These are phyloP conservation scores for Apostichopus leukothele DNA, from an alignment of 53 echinoderm and acorn worm species.

Conservation along the genomic window DNA sequence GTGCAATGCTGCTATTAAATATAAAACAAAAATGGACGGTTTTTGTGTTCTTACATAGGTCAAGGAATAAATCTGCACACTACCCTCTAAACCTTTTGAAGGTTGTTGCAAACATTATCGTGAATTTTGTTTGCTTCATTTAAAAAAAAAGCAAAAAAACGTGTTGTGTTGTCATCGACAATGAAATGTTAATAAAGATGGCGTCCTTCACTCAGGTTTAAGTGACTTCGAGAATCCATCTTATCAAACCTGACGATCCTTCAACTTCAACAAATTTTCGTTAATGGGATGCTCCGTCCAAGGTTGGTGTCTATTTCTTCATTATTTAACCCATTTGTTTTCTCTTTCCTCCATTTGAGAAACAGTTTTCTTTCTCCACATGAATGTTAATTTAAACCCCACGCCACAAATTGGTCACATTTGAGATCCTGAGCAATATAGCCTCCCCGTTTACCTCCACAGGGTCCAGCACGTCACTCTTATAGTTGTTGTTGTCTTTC, in stretches of 20 bases:
- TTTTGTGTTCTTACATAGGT: no score
- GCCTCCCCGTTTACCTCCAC: no score
- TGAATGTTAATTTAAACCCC: slow-evolving; percentile 37
- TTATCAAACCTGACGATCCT: slow-evolving; percentile 16
- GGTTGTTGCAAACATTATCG: neutral
- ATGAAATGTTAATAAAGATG: no score
- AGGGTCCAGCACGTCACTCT: neutral
- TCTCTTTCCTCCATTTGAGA: slow-evolving; percentile 23
- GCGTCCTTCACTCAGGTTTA: neutral
- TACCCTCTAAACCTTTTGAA: neutral
- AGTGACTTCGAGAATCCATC: neutral
- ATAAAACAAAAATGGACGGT: no score
- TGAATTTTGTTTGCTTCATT: neutral
- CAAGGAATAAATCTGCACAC: no score
- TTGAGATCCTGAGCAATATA: no score
- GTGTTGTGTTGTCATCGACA: no score
- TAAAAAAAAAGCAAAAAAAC: no score
- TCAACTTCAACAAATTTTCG: neutral
- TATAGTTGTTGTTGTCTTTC: slow-evolving; percentile 2
- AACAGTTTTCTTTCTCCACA: slow-evolving; percentile 10
- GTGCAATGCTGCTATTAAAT: no score
- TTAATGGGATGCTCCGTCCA: slow-evolving; percentile 33
- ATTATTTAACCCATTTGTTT: slow-evolving; percentile 23
- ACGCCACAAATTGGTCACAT: slow-evolving; percentile 28
- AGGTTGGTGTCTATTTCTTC: slow-evolving; percentile 4